These are phyloP conservation scores for Archivesica marissinica DNA, from an alignment of 1,140 invertebrate genomes.

Conservation along the genomic window DNA sequence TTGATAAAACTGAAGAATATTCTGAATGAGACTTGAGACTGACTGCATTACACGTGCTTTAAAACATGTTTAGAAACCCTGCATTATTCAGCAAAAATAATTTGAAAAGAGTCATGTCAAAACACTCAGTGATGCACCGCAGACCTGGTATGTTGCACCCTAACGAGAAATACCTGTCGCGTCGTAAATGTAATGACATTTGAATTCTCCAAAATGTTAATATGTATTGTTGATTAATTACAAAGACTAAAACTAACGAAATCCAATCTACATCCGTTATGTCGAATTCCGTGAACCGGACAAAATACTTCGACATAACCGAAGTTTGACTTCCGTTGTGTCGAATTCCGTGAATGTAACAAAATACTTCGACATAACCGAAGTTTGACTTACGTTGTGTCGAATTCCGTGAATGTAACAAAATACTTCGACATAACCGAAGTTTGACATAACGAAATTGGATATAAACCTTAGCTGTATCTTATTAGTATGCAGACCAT, in stretches of 20 bases:
- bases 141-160: slow-evolving; percentile 6
- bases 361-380: too few relatives aligned
- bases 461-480: too few relatives aligned
- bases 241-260: background rate
- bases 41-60: background rate
- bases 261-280: too few relatives aligned
- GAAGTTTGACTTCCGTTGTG: too few relatives aligned
- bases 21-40: slow-evolving; percentile 14
- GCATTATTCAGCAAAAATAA: slow-evolving; percentile 31
- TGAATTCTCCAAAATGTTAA: background rate
- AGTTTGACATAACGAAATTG: too few relatives aligned
- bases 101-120: slow-evolving; percentile 33
- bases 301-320: too few relatives aligned
- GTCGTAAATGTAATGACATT: slow-evolving; percentile 35
- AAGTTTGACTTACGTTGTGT: too few relatives aligned
- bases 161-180: background rate
- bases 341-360: too few relatives aligned
- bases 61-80: slow-evolving; percentile 11
- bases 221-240: slow-evolving; percentile 29
- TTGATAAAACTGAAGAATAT: slow-evolving; percentile 34
- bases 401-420: too few relatives aligned
- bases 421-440: too few relatives aligned
- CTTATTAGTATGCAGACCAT: too few relatives aligned
- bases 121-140: background rate
- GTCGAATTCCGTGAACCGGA: too few relatives aligned